These are phyloP conservation scores for Pseudolaguvia tuberculata DNA, from an alignment of 2,113 vertebrate genomes.

Conservation along the genomic window DNA sequence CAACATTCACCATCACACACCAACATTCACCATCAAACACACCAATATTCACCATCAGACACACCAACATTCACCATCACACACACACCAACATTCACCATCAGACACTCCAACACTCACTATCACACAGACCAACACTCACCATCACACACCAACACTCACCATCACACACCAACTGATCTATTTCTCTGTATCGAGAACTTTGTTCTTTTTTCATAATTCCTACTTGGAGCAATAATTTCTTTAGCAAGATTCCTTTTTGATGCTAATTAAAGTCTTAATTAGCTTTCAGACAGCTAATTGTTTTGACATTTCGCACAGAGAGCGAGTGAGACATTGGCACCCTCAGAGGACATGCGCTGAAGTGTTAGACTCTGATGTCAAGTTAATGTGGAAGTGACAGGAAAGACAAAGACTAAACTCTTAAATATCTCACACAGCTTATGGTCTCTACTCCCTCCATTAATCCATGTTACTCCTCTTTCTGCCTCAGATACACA, in stretches of 20 bases:
- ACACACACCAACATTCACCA: no score
- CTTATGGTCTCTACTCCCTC: background rate
- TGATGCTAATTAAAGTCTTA: constrained; percentile 23
- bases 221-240: background rate
- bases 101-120: no score
- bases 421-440: background rate
- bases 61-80: no score
- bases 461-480: background rate
- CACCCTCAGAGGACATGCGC: background rate
- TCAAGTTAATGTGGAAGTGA: constrained; percentile 3
- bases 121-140: no score
- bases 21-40: no score
- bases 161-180: no score
- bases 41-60: no score
- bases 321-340: constrained; percentile 9
- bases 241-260: background rate
- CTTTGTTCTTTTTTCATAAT: constrained; percentile 11
- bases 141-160: no score
- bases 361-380: constrained; percentile 12
- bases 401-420: background rate
- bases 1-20: no score
- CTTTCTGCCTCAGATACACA: background rate
- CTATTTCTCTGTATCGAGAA: background rate
- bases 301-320: constrained; percentile 27
- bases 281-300: constrained; percentile 34